Evolutionary conservation across 2,797 vertebrate species (phyloP), one percentile per base, ranked within the genome.

Genomic region (Tenualosa ilisha): DNA sequence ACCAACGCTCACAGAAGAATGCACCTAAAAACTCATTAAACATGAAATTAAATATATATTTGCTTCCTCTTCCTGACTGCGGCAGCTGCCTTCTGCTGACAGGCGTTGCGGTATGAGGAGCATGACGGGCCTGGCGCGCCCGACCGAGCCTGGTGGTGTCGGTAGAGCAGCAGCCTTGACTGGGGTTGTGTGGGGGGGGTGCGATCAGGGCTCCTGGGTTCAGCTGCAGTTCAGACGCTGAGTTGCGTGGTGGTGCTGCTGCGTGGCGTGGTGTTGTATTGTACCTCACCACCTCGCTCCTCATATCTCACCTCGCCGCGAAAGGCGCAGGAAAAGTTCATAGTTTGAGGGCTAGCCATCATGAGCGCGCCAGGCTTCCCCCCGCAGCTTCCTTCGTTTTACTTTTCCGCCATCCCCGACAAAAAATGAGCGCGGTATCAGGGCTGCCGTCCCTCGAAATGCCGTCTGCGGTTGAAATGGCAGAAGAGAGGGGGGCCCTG

Each of bases 1-100:
- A 22, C 43, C 17, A 79, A 20, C 40, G 40, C 17, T 79, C 72
- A 46, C 37, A 40, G 13, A 79, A 79, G 72, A 79, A 79, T 79
- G 72, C 72, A 46, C 72, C 72, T 40, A 79, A 46, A 79, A 46
- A 20, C 72, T 79, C 49, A 82, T 82, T 82, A 82, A 26, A 31
- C 37, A 46, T 46, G 72, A 79, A 79, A 79, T 79, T 22, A 79
- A 79, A 79, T 79, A 40, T 75, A 79, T 79, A 79, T 43, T 22
- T 79, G 37, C 40, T 79, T 46, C 72, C 72, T 79, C 37, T 17
- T 46, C 17, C 72, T 79, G 72, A 40, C 72, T 2, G 20, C 40
- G 72, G 5, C 8, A 15, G 6, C 72, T 9, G 72, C 26, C 72
- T 20, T 26, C 54, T 6, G 37, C 72, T 43, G 72, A 79, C 72